Conservation (phyloP, 1,140 invertebrate species). For the Aphaenogaster floridana region DNA sequence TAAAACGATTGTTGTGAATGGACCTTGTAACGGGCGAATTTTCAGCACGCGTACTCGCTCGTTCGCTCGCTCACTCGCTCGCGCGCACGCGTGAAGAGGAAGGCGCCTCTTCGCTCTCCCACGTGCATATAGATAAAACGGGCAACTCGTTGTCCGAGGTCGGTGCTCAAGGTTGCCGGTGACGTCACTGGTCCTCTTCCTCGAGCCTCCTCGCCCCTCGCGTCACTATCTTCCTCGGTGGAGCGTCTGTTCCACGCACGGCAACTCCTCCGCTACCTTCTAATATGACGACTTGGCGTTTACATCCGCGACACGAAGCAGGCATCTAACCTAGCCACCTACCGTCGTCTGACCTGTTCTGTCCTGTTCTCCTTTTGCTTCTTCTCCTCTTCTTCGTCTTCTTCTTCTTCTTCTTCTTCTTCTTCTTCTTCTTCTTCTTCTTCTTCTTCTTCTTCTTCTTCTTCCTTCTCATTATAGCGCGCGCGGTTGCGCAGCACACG, state of each 20-base stretch:
- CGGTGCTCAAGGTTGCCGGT: slow-evolving; percentile 84
- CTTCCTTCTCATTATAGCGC: slow-evolving; percentile 2
- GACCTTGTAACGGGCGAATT: slow-evolving; percentile 48
- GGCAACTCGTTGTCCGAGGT: slow-evolving; percentile 84
- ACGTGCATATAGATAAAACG: slow-evolving; percentile 79
- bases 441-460: slow-evolving; percentile 31
- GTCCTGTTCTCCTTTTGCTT: not conserved
- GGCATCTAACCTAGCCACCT: slow-evolving; percentile 15
- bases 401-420: slow-evolving; percentile 19
- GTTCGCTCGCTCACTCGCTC: slow-evolving; percentile 15
- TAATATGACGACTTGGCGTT: slow-evolving; percentile 74
- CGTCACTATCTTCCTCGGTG: slow-evolving; percentile 27
- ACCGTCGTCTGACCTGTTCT: slow-evolving; percentile 40
- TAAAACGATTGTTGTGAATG: not conserved
- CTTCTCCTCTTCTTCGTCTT: not conserved
- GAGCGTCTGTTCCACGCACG: slow-evolving; percentile 3
- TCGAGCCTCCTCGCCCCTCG: slow-evolving; percentile 67
- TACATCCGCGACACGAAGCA: slow-evolving; percentile 62
- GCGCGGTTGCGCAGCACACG: slow-evolving; percentile 35
- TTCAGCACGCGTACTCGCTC: slow-evolving; percentile 33
- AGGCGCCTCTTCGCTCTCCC: slow-evolving; percentile 64
- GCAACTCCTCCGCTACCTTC: slow-evolving; percentile 64
- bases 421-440: slow-evolving; percentile 3
- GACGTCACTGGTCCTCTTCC: slow-evolving; percentile 82
- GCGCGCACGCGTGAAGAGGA: slow-evolving; percentile 70